These are phyloP conservation scores for Thumatha senex DNA, from an alignment of 2,888 invertebrate species.

Conservation along the genomic window DNA sequence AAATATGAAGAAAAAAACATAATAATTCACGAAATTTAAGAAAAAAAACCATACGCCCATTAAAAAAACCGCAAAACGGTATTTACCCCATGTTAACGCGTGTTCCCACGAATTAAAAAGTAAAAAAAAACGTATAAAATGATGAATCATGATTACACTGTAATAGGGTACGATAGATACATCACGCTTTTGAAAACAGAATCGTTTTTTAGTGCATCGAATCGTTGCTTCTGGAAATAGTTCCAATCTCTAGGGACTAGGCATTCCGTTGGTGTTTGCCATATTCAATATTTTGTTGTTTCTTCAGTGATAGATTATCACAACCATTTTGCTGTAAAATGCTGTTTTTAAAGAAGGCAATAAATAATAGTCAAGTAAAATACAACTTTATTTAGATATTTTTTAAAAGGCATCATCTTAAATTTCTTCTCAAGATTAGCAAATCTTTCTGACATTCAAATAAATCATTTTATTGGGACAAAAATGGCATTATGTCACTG, in stretches of 20 bases:
- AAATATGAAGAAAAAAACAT: constrained; percentile 23
- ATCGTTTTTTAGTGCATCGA: constrained; percentile 9
- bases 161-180: constrained; percentile 24
- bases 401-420: no score
- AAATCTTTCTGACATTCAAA: no score
- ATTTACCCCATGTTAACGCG: constrained; percentile 35
- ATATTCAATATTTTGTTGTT: background rate
- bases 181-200: constrained; percentile 31
- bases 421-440: no score
- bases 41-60: constrained; percentile 31
- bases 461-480: no score
- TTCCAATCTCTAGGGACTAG: constrained; percentile 2
- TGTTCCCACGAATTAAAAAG: constrained; percentile 43
- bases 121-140: constrained; percentile 32
- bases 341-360: no score
- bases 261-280: background rate
- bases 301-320: no score
- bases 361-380: no score
- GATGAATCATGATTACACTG: constrained; percentile 40
- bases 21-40: constrained; percentile 13
- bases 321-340: no score
- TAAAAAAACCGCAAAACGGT: constrained; percentile 42
- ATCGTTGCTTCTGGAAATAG: constrained; percentile 9
- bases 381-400: no score
- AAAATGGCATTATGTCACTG: no score